phyloP scores from a whole-genome alignment of 2,797 vertebrate genomes.

The Diplodus puntazzo region DNA sequence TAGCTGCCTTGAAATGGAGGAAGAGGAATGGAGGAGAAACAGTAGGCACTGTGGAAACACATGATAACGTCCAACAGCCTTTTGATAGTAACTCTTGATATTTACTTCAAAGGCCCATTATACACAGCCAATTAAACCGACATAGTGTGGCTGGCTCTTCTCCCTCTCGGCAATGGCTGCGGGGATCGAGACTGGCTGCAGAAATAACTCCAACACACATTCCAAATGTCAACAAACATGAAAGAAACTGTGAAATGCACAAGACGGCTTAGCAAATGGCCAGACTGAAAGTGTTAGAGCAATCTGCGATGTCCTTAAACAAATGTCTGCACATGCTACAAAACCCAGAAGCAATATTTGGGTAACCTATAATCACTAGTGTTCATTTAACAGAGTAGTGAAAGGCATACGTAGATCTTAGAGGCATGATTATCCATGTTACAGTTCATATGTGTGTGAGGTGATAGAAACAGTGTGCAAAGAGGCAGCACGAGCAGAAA shows the following conservation, averaged over 20 bases:
- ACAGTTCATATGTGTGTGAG: neutral
- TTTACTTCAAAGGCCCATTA: slow-evolving; percentile 76
- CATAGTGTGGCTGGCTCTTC: slow-evolving; percentile 51
- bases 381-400: neutral
- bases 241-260: slow-evolving; percentile 67
- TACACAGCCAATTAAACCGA: slow-evolving; percentile 73
- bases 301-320: slow-evolving; percentile 23
- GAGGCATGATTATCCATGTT: neutral
- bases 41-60: slow-evolving; percentile 34
- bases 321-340: slow-evolving; percentile 1
- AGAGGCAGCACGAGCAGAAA: slow-evolving; percentile 9
- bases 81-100: slow-evolving; percentile 73
- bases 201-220: slow-evolving; percentile 61
- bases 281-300: slow-evolving; percentile 26
- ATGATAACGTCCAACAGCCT: slow-evolving; percentile 56
- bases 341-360: slow-evolving; percentile 10
- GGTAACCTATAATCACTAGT: neutral
- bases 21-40: slow-evolving; percentile 30
- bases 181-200: slow-evolving; percentile 49
- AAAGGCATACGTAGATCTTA: neutral
- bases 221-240: slow-evolving; percentile 74
- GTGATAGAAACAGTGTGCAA: neutral
- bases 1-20: slow-evolving; percentile 44
- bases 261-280: slow-evolving; percentile 52
- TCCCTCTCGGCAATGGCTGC: slow-evolving; percentile 49